Base-by-base conservation (phyloP, 1,140 invertebrate species). In the Gyrodactylus bullatarudis region DNA sequence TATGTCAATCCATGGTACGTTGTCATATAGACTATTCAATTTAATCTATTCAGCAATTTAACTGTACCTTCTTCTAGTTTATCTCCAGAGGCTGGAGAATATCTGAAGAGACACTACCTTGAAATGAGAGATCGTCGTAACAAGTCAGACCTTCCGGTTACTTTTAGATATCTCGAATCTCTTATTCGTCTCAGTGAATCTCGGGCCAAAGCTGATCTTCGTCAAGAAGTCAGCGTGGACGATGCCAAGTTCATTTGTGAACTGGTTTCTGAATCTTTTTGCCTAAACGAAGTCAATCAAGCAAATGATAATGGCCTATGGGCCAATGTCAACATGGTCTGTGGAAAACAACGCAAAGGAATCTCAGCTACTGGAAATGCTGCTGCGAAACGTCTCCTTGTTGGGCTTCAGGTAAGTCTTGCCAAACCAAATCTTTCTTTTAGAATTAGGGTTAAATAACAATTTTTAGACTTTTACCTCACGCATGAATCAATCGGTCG, bases 171-270 rank as follows among this genome's bases (percentile, higher is more conserved):
- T 78, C 82, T 92, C 25, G 87, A 91, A 83, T 90, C 89, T 2
- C 83, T 94, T 69, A 87, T 92, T 34, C 80, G 90, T 77, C 81
- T 96, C 0, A 87, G 89, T 20, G 86, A 91, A 82, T 86, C 72
- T 24, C 20, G 25, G 25, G 72, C 72, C 34, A 8, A 26, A 22
- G 21, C 72, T 22, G 72, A 73, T 1, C 26, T 73, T 20, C 26
- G 72, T 20, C 22, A 73, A 27, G 23, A 26, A 23, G 34, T 23
- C n/a, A 73, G 1, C 1, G 34, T 22, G 23, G 21, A 54, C 8
- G 34, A 54, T 54, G 34, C 34, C 34, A n/a, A 54, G n/a, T 54
- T 16, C n/a, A n/a, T 54, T n/a, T 54, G 34, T 54, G 8, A 54
- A 54, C 34, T 54, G 8, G 34, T 54, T n/a, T 54, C 34, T 54